phyloP scores from a whole-genome alignment of 2,113 vertebrate species.

The Embiotoca jacksoni region DNA sequence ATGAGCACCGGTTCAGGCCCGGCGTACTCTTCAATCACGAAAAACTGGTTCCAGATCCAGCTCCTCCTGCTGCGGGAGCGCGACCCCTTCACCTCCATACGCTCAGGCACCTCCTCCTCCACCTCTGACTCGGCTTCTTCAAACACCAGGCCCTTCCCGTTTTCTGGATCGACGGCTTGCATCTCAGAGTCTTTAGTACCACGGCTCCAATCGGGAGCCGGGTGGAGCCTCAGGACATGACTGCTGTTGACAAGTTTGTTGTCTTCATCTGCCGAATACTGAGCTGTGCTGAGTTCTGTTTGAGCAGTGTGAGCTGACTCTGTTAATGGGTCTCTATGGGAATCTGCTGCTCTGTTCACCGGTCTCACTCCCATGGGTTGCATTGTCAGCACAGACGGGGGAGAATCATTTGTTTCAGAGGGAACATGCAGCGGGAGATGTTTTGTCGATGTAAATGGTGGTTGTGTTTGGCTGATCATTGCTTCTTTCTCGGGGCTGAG shows the following conservation, averaged over 20 bases:
- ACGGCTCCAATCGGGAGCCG: conserved; percentile 71
- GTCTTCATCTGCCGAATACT: conserved; percentile 72
- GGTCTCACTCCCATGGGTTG: conserved; percentile 67
- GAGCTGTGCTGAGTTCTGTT: conserved; percentile 68
- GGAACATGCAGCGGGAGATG: conserved; percentile 59
- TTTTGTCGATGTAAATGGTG: conserved; percentile 70
- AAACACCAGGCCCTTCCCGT: conserved; percentile 79
- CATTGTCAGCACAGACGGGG: conserved; percentile 70
- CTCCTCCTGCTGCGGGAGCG: conserved; percentile 90
- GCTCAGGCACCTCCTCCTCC: conserved; percentile 40
- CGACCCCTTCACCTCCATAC: conserved; percentile 65
- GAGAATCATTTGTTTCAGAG: conserved; percentile 67
- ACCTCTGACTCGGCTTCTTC: conserved; percentile 77
- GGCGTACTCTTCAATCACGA: conserved; percentile 93
- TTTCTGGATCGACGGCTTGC: conserved; percentile 51
- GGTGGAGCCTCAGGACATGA: conserved; percentile 84
- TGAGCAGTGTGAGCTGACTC: conserved; percentile 70
- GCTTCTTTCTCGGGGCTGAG: conserved; percentile 64
- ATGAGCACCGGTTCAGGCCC: conserved; percentile 94
- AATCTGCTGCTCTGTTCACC: conserved; percentile 63
- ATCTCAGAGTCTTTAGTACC: conserved; percentile 25
- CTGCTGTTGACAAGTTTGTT: conserved; percentile 73
- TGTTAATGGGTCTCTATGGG: conserved; percentile 73
- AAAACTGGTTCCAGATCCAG: conserved; percentile 98
- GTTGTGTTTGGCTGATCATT: conserved; percentile 65